Evolutionary conservation across 2,888 invertebrate genomes (phyloP).

Genomic region (Euzophera pinguis): DNA sequence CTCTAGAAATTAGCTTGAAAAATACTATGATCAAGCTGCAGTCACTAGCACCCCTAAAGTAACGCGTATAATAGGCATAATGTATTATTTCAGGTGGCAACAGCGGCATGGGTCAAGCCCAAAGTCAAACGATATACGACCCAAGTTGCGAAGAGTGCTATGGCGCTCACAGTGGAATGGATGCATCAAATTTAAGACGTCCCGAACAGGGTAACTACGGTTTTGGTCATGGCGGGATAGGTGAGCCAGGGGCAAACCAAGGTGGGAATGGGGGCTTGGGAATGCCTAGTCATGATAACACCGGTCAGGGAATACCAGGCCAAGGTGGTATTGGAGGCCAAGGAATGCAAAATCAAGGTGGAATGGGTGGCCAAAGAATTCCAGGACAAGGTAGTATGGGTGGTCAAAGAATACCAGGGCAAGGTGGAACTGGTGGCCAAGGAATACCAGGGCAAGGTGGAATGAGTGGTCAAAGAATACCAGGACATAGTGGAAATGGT

Average conservation of each 20-base stretch:
- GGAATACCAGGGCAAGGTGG: background rate
- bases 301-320: background rate
- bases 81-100: constrained; percentile 81
- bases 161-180: constrained; percentile 49
- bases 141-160: constrained; percentile 85
- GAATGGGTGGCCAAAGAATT: constrained; percentile 6
- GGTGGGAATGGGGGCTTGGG: no score
- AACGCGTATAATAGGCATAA: background rate
- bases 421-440: background rate
- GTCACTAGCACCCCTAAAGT: no score
- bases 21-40: no score
- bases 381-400: background rate
- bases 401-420: background rate
- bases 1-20: no score
- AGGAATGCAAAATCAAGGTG: constrained; percentile 14
- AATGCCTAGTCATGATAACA: no score
- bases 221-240: background rate
- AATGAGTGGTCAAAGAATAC: background rate
- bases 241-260: no score
- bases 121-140: constrained; percentile 88
- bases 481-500: background rate
- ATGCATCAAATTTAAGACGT: constrained; percentile 16
- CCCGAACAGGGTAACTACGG: background rate
- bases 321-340: background rate
- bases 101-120: constrained; percentile 93